Percentiles rank a stretch among this genome's conserved stretches.
Conservation (phyloP, 1,140 invertebrate species). For the Temnothorax longispinosus region DNA sequence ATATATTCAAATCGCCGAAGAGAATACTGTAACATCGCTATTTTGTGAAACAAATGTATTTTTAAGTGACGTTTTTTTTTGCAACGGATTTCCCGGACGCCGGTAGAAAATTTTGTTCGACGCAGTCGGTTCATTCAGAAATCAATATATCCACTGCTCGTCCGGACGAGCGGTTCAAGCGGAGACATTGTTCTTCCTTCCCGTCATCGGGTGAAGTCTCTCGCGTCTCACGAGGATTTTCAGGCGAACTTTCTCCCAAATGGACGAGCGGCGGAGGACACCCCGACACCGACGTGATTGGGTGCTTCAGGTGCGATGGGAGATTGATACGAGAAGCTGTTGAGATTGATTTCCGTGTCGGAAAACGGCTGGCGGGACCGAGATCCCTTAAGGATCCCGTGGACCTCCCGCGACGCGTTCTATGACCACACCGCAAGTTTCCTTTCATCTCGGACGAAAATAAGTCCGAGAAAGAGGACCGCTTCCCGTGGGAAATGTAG, state of each 20-base stretch:
- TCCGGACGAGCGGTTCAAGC: slow-evolving; percentile 21
- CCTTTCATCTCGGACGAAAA: slow-evolving; percentile 52
- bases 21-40: neutral
- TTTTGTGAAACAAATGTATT: neutral
- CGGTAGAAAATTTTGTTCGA: slow-evolving; percentile 3
- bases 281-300: slow-evolving; percentile 31
- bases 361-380: slow-evolving; percentile 36
- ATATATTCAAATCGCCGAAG: neutral
- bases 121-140: neutral
- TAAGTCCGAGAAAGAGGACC: slow-evolving; percentile 48
- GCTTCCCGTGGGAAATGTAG: slow-evolving; percentile 53
- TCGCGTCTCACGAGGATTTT: slow-evolving; percentile 45
- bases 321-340: slow-evolving; percentile 74
- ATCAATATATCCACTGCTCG: slow-evolving; percentile 62
- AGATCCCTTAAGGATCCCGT: slow-evolving; percentile 13
- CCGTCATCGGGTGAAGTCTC: slow-evolving; percentile 18
- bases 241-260: slow-evolving; percentile 25
- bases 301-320: slow-evolving; percentile 70
- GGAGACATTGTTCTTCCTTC: slow-evolving; percentile 36
- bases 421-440: slow-evolving; percentile 40
- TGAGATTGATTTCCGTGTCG: slow-evolving; percentile 74
- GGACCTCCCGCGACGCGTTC: slow-evolving; percentile 15
- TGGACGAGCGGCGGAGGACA: slow-evolving; percentile 32
- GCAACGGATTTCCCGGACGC: neutral
- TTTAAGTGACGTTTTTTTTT: neutral